Conservation (phyloP, 2,113 vertebrate species). For the Thalassoma bifasciatum region DNA sequence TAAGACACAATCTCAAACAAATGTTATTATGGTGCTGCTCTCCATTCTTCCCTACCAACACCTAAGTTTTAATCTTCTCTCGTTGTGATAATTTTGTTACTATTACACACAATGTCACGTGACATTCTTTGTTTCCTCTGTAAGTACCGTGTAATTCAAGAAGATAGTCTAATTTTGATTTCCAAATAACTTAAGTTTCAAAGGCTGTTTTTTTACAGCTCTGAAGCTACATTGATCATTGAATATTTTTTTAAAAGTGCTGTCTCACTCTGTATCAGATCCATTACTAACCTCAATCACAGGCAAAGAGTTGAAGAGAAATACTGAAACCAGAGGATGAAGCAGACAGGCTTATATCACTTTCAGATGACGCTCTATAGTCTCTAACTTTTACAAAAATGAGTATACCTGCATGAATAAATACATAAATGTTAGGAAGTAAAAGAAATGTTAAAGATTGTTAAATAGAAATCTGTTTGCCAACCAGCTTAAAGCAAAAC, state of each 20-base stretch:
- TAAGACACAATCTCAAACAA: not conserved
- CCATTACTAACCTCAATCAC: conserved; percentile 23
- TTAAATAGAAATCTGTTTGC: too few species aligned
- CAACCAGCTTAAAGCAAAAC: not conserved
- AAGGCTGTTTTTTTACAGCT: not conserved
- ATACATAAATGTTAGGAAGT: too few species aligned
- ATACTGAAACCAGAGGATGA: not conserved
- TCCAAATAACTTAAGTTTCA: not conserved
- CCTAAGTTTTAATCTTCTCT: not conserved
- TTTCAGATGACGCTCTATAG: not conserved
- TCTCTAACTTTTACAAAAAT: not conserved
- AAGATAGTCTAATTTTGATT: not conserved
- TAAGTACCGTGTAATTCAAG: not conserved
- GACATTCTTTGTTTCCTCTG: not conserved
- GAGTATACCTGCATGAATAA: too few species aligned
- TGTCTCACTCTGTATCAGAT: conserved; percentile 3
- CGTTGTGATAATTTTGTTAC: not conserved
- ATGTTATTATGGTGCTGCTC: not conserved
- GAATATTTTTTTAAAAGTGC: not conserved
- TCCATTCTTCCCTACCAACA: not conserved
- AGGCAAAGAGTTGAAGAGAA: not conserved
- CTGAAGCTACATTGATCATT: not conserved
- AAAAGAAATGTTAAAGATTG: too few species aligned
- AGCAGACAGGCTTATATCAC: not conserved
- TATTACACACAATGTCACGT: conserved; percentile 4